Evolutionary conservation across 1,140 invertebrate genomes (phyloP), one percentile per base, ranked within the genome.

Genomic region (Drosophila punjabiensis): DNA sequence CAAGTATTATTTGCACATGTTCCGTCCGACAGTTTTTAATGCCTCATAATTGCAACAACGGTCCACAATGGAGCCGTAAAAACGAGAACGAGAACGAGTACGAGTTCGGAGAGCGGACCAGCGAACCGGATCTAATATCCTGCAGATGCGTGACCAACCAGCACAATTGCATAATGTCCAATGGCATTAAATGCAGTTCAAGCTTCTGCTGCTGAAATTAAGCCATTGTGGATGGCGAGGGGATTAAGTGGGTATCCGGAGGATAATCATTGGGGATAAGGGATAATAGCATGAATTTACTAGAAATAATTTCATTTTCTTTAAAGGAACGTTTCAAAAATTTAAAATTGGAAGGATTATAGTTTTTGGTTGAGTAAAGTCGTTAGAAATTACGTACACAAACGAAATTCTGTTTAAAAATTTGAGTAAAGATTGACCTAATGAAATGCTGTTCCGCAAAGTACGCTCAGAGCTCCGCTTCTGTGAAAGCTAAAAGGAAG

Each of bases 1-100:
- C 30, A 33, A 20, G 55, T 64, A 73, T 88, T 88, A 89, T 88
- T 81, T 79, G 78, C 85, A 89, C 81, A 90, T 90, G 85, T 82
- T 88, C 71, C 59, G 43, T 37, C 43, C 11, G 55, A 50, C 65
- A 64, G 59, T 66, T 79, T 68, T 69, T 81, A 85, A 79, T 88
- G 70, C 60, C 65, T 56, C 81, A 76, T 90, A 90, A 90, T 88
- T 88, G 79, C 81, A 90, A 30, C 16, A 50, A 76, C 81, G 70
- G 67, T 80, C 74, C 67, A 85, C 78, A 85, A 76, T 77, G 75
- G 82, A 76, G 86, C 39, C 70, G 81, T 82, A 71, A 79, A 79
- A 88, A 65, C 20, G 55, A 79, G 43, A 65, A n/a, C 47, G 24
- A 50, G 71, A 89, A 65, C 20, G 55, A 79, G 43, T 62, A n/a